Evolutionary conservation across 2,888 invertebrate genomes (phyloP).

Genomic region (Ypsolopha sequella): DNA sequence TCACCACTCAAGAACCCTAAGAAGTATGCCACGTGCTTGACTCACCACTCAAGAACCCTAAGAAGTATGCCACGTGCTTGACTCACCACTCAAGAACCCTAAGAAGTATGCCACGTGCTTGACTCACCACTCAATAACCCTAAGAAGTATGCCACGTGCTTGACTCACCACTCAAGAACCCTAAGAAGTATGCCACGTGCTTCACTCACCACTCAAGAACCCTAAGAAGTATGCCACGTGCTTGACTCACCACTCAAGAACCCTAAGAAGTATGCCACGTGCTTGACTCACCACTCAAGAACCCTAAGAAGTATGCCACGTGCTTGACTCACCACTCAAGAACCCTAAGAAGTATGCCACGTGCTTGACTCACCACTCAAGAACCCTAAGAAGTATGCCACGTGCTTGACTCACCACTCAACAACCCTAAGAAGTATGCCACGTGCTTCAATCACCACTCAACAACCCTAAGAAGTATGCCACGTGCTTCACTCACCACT

Average conservation of each 20-base stretch:
- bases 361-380: too few relatives aligned
- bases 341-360: slow-evolving; percentile 97
- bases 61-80: too few relatives aligned
- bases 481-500: slow-evolving; percentile 96
- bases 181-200: slow-evolving; percentile 95
- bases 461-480: slow-evolving; percentile 96
- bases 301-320: slow-evolving; percentile 96
- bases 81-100: slow-evolving; percentile 95
- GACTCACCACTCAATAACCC: slow-evolving; percentile 97
- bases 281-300: too few relatives aligned
- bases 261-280: slow-evolving; percentile 94
- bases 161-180: too few relatives aligned
- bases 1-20: slow-evolving; percentile 95
- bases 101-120: too few relatives aligned
- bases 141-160: too few relatives aligned
- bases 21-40: too few relatives aligned
- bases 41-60: slow-evolving; percentile 96
- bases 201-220: slow-evolving; percentile 96
- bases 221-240: too few relatives aligned
- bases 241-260: too few relatives aligned
- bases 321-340: too few relatives aligned
- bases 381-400: slow-evolving; percentile 96
- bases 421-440: slow-evolving; percentile 95
- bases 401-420: too few relatives aligned
- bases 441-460: too few relatives aligned